A percentile compares a stretch with the other conserved stretches of the same genome.
Evolutionary conservation across 1,140 invertebrate genomes (phyloP).

Genomic region (Drosophila subpulchrella): DNA sequence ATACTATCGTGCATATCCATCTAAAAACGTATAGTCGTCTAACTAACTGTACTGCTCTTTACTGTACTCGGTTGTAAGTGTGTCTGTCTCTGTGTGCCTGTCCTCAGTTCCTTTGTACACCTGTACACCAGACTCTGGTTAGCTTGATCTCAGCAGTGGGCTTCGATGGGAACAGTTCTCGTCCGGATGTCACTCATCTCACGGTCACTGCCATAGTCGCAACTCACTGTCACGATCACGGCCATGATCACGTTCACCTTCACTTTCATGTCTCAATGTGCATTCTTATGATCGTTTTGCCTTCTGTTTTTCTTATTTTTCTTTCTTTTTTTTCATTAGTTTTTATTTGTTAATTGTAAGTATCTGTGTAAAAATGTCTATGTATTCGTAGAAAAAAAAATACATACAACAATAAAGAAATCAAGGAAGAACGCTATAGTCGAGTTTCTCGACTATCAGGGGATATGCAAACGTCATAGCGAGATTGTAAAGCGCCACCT

Average conservation of each 20-base stretch:
- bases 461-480: too few species aligned
- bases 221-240: constrained; percentile 24
- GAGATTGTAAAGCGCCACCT: too few species aligned
- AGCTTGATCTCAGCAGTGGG: constrained; percentile 34
- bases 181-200: constrained; percentile 18
- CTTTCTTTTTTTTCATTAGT: background rate
- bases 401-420: background rate
- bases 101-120: constrained; percentile 19
- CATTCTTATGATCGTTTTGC: constrained; percentile 7
- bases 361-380: constrained; percentile 29
- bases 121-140: constrained; percentile 4
- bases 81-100: constrained; percentile 52
- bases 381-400: background rate
- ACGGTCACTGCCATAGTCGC: constrained; percentile 14
- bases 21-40: constrained; percentile 41
- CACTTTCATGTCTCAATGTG: constrained; percentile 24
- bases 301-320: constrained; percentile 23
- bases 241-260: constrained; percentile 18
- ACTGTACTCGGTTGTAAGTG: constrained; percentile 51
- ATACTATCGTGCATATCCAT: constrained; percentile 41
- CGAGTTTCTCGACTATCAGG: too few species aligned
- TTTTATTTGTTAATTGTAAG: constrained; percentile 10
- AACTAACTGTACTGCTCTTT: constrained; percentile 55
- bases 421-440: too few species aligned
- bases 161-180: constrained; percentile 27